Evolutionary conservation across 30 jellyfish, hydroid and myxozoan species (phyloP).

Genomic region (Pseudorhiza aurosa): DNA sequence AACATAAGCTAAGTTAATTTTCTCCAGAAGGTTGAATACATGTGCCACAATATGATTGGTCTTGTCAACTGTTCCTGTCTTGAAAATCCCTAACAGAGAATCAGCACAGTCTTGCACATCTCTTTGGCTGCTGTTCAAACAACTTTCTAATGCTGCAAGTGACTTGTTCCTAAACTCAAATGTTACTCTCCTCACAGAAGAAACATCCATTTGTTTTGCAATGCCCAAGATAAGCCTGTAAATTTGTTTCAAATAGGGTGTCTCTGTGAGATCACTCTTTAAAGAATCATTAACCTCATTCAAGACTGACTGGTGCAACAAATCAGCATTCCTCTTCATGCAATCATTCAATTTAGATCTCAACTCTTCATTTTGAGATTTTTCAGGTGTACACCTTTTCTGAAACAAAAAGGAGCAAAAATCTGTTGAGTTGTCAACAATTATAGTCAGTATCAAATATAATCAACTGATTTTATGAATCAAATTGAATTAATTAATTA

Average conservation of each 20-base stretch:
- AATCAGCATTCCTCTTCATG: slow-evolving; percentile 1
- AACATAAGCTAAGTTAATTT: neutral
- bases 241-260: slow-evolving; percentile 44
- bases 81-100: neutral
- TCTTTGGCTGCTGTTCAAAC: slow-evolving; percentile 12
- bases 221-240: slow-evolving; percentile 2
- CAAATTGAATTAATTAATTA: too few relatives aligned
- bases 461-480: too few relatives aligned
- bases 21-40: neutral
- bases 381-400: neutral
- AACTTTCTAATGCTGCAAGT: neutral
- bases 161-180: neutral
- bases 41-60: neutral
- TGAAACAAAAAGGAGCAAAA: neutral
- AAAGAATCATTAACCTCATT: slow-evolving; percentile 21
- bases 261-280: neutral
- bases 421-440: neutral
- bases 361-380: neutral
- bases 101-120: slow-evolving; percentile 23
- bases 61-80: neutral
- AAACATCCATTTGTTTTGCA: neutral
- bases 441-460: too few relatives aligned
- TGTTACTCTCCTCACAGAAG: neutral
- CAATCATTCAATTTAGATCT: slow-evolving; percentile 11
- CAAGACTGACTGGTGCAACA: neutral